Base-by-base conservation (phyloP, 1,140 invertebrate species). In the Drosophila mojavensis region DNA sequence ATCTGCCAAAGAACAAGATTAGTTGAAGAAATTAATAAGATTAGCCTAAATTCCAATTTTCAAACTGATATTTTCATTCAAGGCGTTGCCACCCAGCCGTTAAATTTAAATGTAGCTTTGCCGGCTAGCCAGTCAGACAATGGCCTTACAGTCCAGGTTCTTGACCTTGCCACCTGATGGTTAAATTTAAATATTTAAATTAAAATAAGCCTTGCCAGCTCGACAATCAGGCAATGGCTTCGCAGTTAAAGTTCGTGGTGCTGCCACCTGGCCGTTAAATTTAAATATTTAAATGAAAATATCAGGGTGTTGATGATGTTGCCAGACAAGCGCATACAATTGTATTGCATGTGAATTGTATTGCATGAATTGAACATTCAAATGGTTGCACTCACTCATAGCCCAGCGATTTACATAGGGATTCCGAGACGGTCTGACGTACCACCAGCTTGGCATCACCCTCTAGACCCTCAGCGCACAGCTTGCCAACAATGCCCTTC, bases 401-500 rank as follows among this genome's bases (percentile, higher is more conserved):
- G 11, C 95, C 95, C 15, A 97, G 89, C 0, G 96, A 94, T 65
- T 94, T 96, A 83, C 96, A 97, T 3, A 97, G 93, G 0, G 96
- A 97, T 7, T 94, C 94, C 6, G 96, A 96, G 20, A 97, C 95
- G 2, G 95, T 95, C 72, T 95, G 91, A 41, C 93, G 93, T 51
- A 93, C 93, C 5, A 94, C 89, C 3, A 93, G 90, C 59, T 92
- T 91, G 36, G 70, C 76, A 58, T 92, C 90, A 17, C 92, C 93
- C 55, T 93, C 91, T 20, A 97, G 93, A 75, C 96, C 95, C 61
- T 96, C 96, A 28, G 95, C 95, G 79, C 97, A 97, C 20, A 97
- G 92, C 92, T 97, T 97, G 36, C 96, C 96, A 17, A 94, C 92
- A n/a, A 94, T 94, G 7, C 96, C 96, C 80, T 96, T 96, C 92